Base-by-base conservation (phyloP, 30 jellyfish, hydroid and myxozoan genomes). In the Hydractinia echinata region DNA sequence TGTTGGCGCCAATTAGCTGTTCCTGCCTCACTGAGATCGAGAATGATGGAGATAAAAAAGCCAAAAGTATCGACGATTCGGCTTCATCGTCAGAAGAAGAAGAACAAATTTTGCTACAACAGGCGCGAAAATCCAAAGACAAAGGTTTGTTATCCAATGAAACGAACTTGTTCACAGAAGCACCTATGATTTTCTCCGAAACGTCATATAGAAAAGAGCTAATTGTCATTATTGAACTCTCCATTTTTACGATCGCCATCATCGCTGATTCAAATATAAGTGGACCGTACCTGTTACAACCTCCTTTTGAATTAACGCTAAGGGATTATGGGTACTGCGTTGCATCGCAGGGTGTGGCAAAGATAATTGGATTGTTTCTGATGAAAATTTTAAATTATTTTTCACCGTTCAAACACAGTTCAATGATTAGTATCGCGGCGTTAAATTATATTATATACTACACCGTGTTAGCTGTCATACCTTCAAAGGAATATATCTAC, bases 131-230 rank as follows among this genome's bases (percentile, higher is more conserved):
- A 71, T 20, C 55, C n/a, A 51, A 30, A 21, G 68, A 80, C 70
- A 48, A 9, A 15, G 82, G 87, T 44, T n/a, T 60, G 50, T 44
- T 80, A 8, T 80, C 84, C 6, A 80, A n/a, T 6, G 52, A 80
- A 66, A 49, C 51, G 8, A 52, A 64, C 14, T 16, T 80, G 1
- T 53, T 80, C 80, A 80, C 54, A 14, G 87, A 80, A 80, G 87
- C 87, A n/a, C 87, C 87, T 1, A n/a, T 80, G 68, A 66, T 80
- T 14, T 80, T 80, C 64, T 58, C 87, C 10, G 68, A 80, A 58
- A 66, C 67, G 19, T 60, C 81, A 61, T 80, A 80, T 51, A 62
- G 82, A 4, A 80, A 80, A 61, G 84, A 80, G 21, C 51, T 80
- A 50, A 15, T 80, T n/a, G 53, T 80, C 50, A 48, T 80, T 15